Evolutionary conservation across 2,113 vertebrate genomes (phyloP), one percentile per base, ranked within the genome.

Genomic region (Marcusenius ussheri): DNA sequence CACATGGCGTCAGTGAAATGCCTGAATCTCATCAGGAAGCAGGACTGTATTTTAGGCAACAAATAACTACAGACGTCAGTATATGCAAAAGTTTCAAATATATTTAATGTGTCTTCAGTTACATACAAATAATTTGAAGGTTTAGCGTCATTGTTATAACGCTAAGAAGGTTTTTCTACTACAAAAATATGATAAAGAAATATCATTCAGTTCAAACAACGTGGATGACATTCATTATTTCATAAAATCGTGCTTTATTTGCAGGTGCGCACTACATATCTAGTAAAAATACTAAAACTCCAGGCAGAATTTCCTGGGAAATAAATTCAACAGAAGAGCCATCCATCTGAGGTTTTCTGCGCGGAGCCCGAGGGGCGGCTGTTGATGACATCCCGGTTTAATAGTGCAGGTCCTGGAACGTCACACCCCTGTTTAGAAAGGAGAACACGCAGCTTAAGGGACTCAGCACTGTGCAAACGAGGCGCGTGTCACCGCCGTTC

Each of bases 351-450:
- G 66, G 66, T 35, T 74, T 74, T 35, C 66, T 74, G 27, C 27
- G 6, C 11, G 66, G 24, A 13, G 10, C 27, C 31, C 10, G 62
- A 11, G n/a, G 7, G n/a, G n/a, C n/a, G 35, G 11, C 8, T 80
- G 45, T 49, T 13, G 9, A 46, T 13, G 39, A 53, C 49, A 13
- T 89, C 10, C 27, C 8, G 35, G 27, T 45, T 90, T 80, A 90
- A 21, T 62, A 56, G 24, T 77, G 74, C 10, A 39, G 39, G 5
- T 88, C 89, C 46, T 62, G 86, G 66, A 87, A 77, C 47, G n/a
- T 49, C 58, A 90, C 66, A 46, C 62, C 74, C 85, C 89, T 90
- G 62, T 51, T 53, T 1, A 53, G 31, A 66, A 84, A 89, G 21
- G n/a, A 31, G 39, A 31, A 87, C 45, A 66, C 24, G 83, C 39